Base-by-base conservation (phyloP, 2,888 invertebrate species). In the Drosophila mimetica region DNA sequence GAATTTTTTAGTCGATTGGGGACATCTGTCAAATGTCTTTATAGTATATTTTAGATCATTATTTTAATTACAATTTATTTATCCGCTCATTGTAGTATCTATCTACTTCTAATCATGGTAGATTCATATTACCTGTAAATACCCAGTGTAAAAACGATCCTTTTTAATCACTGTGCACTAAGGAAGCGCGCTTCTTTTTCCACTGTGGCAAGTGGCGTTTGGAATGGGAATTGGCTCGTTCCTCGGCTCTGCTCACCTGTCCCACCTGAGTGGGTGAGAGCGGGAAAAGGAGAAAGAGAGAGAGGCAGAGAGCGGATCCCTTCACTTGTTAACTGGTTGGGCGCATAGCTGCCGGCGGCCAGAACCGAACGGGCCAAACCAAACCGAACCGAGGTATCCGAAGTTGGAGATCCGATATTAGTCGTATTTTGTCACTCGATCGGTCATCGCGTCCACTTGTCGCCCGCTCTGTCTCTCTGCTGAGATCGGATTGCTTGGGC, bases 321-420 rank as follows among this genome's bases (percentile, higher is more conserved):
- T 18, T 39, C 39, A 60, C 65, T 71, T 84, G 82, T 71, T 84
- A 82, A 87, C 88, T 82, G 87, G 82, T 87, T 87, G 81, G 77
- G 79, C 76, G 82, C 81, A 85, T 81, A 75, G 74, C 50, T 71
- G 69, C 86, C 86, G 78, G 74, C 65, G 81, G 81, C 72, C 76
- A 85, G 85, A 87, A 87, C 75, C n/a, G 60, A 61, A 11, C 11
- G 25, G 7, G 2, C 25, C 22, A 1, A 22, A 6, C 7, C 16
- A 37, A 16, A 4, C 41, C 7, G 37, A 37, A 16, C 11, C 41
- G 3, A 20, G 4, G 41, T 16, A 42, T 44, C 44, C 39, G 48
- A 48, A 32, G 37, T 25, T 36, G 32, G 37, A 75, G 58, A 58
- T 44, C 60, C 55, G 39, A 39, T 58, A 55, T 39, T 30, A 58